Evolutionary conservation across 2,113 vertebrate species (phyloP).

Genomic region (Hemiscyllium ocellatum): DNA sequence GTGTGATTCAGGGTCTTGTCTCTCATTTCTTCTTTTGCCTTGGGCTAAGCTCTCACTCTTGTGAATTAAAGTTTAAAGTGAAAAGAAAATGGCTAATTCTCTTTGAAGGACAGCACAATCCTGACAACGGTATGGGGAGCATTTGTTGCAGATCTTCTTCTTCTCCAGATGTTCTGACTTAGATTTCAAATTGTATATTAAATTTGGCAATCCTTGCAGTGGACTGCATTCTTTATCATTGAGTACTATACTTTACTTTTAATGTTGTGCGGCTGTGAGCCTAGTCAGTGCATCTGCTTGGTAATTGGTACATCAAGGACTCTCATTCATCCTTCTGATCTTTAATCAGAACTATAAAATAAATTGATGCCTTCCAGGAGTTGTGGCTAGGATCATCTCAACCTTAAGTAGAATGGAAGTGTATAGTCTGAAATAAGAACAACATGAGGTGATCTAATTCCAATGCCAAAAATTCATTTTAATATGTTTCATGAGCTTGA

Average conservation of each 20-base stretch:
- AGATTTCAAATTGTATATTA: not conserved
- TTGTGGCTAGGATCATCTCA: not conserved
- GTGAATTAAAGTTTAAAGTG: not conserved
- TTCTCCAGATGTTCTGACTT: not conserved
- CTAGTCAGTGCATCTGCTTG: not conserved
- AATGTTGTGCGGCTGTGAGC: not conserved
- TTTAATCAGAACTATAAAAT: not conserved
- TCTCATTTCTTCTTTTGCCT: not conserved
- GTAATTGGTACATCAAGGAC: not conserved
- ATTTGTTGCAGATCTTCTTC: not conserved
- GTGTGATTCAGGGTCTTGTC: not conserved
- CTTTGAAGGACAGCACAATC: not conserved
- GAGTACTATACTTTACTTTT: not conserved
- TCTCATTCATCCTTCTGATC: not conserved
- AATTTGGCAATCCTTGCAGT: not conserved
- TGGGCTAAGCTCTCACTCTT: not conserved
- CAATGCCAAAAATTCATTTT: no score
- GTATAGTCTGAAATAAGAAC: no score
- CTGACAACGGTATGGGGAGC: not conserved
- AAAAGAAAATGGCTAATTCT: not conserved
- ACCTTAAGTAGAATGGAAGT: no score
- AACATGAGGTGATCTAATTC: no score
- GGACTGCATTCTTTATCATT: not conserved
- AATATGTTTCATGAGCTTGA: no score
- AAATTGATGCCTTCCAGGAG: not conserved